Percentiles rank a stretch among this genome's conserved stretches.
Evolutionary conservation across 2,888 invertebrate genomes (phyloP).

Genomic region (Itoplectis maculator): DNA sequence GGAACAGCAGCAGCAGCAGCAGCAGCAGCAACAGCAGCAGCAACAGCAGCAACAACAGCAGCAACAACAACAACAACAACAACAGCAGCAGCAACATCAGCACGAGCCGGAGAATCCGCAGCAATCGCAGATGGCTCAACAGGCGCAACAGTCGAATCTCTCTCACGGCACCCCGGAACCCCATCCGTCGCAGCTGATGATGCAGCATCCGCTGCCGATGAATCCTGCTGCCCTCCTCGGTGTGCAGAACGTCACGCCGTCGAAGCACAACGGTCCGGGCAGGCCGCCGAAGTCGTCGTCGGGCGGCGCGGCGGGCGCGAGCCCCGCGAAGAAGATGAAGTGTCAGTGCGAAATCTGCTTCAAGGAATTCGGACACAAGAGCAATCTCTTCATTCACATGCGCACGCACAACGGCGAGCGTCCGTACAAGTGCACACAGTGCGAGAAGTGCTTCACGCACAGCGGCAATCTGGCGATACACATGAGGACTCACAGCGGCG

Average conservation of each 20-base stretch:
- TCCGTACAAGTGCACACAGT: slow-evolving; percentile 83
- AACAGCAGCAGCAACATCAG: slow-evolving; percentile 1
- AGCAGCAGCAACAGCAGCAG: slow-evolving; percentile 67
- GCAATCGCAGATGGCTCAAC: slow-evolving; percentile 43
- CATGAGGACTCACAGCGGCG: slow-evolving; percentile 83
- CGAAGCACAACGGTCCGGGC: slow-evolving; percentile 78
- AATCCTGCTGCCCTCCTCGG: slow-evolving; percentile 68
- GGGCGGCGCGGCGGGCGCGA: background rate
- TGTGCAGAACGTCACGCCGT: slow-evolving; percentile 55
- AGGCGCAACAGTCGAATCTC: slow-evolving; percentile 56
- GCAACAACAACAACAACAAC: slow-evolving; percentile 56
- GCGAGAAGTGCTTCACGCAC: slow-evolving; percentile 83
- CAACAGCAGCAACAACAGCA: slow-evolving; percentile 67
- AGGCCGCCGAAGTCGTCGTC: slow-evolving; percentile 79
- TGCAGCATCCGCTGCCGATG: slow-evolving; percentile 64
- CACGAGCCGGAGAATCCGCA: slow-evolving; percentile 32
- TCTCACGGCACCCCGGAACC: slow-evolving; percentile 51
- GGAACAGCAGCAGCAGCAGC: slow-evolving; percentile 56
- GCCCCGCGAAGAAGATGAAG: slow-evolving; percentile 78
- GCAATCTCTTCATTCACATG: slow-evolving; percentile 83
- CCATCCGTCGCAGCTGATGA: slow-evolving; percentile 58
- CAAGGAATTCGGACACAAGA: slow-evolving; percentile 83
- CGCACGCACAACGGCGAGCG: slow-evolving; percentile 83
- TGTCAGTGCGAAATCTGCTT: slow-evolving; percentile 83
- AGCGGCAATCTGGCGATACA: slow-evolving; percentile 83